These are phyloP conservation scores for Eptesicus fuscus DNA, from an alignment of 2,113 vertebrate species.

Conservation along the genomic window DNA sequence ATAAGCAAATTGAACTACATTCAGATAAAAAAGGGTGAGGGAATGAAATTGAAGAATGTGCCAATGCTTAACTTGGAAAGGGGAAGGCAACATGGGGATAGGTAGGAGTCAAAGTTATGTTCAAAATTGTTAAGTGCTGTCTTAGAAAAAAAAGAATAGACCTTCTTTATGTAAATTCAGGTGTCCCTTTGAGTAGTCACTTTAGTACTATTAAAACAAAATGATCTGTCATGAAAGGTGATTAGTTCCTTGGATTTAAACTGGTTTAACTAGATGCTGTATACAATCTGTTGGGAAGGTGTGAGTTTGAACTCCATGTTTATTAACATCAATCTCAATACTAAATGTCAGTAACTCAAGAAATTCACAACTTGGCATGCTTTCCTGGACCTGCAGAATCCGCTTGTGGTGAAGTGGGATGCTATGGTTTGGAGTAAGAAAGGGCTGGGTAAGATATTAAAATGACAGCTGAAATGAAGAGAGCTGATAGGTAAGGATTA, in stretches of 20 bases:
- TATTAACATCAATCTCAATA: neutral
- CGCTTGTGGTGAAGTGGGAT: neutral
- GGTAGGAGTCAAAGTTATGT: neutral
- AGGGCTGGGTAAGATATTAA: neutral
- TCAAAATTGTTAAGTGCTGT: neutral
- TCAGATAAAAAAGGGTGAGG: neutral
- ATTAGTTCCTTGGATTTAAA: neutral
- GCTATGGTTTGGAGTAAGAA: neutral
- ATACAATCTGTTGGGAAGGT: neutral
- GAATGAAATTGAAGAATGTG: neutral
- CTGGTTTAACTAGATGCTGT: neutral
- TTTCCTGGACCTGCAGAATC: neutral
- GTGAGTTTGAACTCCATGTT: neutral
- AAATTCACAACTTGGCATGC: neutral
- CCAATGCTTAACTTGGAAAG: neutral
- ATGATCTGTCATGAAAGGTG: neutral
- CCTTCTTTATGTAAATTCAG: neutral
- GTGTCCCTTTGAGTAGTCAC: neutral
- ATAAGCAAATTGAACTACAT: neutral
- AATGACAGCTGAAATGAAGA: constrained; percentile 22
- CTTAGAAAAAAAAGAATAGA: neutral
- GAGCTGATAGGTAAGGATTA: neutral
- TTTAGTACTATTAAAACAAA: neutral
- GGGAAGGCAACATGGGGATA: neutral
- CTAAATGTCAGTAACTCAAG: neutral